Percentiles rank a stretch among this genome's conserved stretches.
These are phyloP conservation scores for Paramormyrops hopkinsi DNA, from an alignment of 2,797 vertebrate genomes.

Conservation along the genomic window DNA sequence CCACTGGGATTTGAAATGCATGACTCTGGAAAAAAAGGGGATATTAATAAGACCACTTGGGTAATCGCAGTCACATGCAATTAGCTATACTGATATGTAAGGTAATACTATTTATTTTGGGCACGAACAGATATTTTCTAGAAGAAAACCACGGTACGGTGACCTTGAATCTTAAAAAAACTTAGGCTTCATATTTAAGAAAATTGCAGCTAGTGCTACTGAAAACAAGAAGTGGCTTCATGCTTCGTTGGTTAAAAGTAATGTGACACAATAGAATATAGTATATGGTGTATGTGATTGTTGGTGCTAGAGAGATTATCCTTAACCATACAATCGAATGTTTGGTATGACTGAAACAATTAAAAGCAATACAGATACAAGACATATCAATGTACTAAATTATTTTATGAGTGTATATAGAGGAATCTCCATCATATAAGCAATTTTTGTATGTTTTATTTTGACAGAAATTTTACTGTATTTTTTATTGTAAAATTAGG, in stretches of 20 bases:
- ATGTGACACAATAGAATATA: background rate
- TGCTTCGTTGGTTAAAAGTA: background rate
- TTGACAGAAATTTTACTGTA: background rate
- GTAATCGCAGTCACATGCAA: conserved; percentile 23
- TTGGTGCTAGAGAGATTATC: background rate
- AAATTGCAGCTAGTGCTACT: background rate
- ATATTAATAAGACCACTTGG: conserved; percentile 31
- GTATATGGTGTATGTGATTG: background rate
- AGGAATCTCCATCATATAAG: background rate
- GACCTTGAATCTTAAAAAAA: background rate
- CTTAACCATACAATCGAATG: background rate
- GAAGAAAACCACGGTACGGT: conserved; percentile 28
- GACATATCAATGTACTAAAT: background rate
- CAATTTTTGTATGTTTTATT: background rate
- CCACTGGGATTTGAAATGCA: conserved; percentile 8
- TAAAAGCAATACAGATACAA: background rate
- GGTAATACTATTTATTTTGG: conserved; percentile 45
- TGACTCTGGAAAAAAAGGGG: conserved; percentile 41
- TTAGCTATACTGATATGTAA: conserved; percentile 33
- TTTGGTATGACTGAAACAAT: conserved; percentile 7
- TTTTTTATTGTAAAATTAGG: conserved; percentile 4
- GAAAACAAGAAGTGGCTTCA: background rate
- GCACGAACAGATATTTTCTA: conserved; percentile 23
- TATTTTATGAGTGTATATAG: background rate
- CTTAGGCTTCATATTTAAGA: background rate